Evolutionary conservation across 2,888 invertebrate genomes (phyloP).

Genomic region (Pachycephus smyrnensis): DNA sequence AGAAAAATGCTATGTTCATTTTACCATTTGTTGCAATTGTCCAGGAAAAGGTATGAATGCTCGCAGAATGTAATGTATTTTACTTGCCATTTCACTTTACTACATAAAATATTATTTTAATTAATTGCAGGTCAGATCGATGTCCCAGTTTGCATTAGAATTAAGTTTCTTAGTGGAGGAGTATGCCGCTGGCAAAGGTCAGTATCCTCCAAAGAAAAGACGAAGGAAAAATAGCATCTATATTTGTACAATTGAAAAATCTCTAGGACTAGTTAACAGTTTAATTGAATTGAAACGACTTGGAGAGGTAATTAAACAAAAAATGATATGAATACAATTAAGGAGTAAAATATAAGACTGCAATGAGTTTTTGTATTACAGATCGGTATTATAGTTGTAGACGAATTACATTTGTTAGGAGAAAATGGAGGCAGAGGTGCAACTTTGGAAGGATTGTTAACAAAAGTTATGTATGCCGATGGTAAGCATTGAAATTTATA

Average conservation of each 20-base stretch:
- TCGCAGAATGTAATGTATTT: neutral
- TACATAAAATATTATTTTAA: slow-evolving; percentile 10
- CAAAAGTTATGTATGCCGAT: slow-evolving; percentile 80
- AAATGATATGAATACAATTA: neutral
- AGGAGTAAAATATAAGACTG: neutral
- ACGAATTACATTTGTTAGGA: slow-evolving; percentile 94
- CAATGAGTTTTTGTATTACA: slow-evolving; percentile 27
- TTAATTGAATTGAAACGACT: slow-evolving; percentile 83
- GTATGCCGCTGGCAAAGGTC: slow-evolving; percentile 92
- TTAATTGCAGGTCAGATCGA: slow-evolving; percentile 76
- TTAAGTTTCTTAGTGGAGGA: slow-evolving; percentile 93
- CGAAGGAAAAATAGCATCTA: slow-evolving; percentile 84
- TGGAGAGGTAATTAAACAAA: slow-evolving; percentile 58
- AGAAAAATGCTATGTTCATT: slow-evolving; percentile 88
- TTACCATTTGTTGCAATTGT: slow-evolving; percentile 97
- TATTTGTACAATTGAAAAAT: slow-evolving; percentile 96
- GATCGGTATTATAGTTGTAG: slow-evolving; percentile 75
- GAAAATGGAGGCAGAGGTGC: slow-evolving; percentile 86
- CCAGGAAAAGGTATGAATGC: slow-evolving; percentile 86
- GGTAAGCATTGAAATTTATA: slow-evolving; percentile 68
- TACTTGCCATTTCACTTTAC: neutral
- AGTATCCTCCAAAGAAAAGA: slow-evolving; percentile 84
- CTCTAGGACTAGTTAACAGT: slow-evolving; percentile 85
- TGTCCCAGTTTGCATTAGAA: slow-evolving; percentile 89
- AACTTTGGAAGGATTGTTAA: slow-evolving; percentile 83